These are phyloP conservation scores for Leucophenga montana DNA, from an alignment of 2,888 invertebrate species.

Conservation along the genomic window DNA sequence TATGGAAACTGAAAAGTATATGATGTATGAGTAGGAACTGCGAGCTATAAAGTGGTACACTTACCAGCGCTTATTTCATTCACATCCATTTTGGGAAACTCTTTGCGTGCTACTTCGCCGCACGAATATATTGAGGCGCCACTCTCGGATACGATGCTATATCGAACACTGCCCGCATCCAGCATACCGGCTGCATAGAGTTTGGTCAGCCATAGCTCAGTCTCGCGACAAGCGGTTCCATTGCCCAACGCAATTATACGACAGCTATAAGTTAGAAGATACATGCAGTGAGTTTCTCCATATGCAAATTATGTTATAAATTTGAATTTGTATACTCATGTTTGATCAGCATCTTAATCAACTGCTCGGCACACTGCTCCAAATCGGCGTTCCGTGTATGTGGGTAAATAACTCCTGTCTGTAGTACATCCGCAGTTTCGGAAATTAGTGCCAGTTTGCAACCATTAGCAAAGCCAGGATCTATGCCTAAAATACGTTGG, in stretches of 20 bases:
- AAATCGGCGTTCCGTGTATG: constrained; percentile 72
- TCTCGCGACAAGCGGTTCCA: constrained; percentile 91
- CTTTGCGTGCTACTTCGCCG: constrained; percentile 86
- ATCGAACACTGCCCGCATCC: constrained; percentile 75
- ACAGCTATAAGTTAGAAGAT: constrained; percentile 75
- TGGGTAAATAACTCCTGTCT: constrained; percentile 81
- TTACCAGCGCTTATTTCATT: constrained; percentile 85
- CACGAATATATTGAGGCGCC: constrained; percentile 96
- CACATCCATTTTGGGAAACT: constrained; percentile 88
- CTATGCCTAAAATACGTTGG: constrained; percentile 86
- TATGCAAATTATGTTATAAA: neutral
- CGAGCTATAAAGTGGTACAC: constrained; percentile 6
- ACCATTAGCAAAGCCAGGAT: constrained; percentile 91
- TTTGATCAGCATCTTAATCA: constrained; percentile 75
- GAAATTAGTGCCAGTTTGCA: constrained; percentile 91
- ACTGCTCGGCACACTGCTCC: constrained; percentile 54
- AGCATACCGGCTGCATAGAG: constrained; percentile 77
- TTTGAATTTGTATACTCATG: constrained; percentile 74
- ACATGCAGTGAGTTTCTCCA: neutral
- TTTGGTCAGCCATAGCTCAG: constrained; percentile 82
- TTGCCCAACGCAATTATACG: constrained; percentile 91
- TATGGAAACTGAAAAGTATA: constrained; percentile 78
- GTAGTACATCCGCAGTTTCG: constrained; percentile 80
- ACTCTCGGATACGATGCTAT: constrained; percentile 90
- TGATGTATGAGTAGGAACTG: neutral